phyloP scores from a whole-genome alignment of 2,888 invertebrate genomes.

The Lasioglossum morio region DNA sequence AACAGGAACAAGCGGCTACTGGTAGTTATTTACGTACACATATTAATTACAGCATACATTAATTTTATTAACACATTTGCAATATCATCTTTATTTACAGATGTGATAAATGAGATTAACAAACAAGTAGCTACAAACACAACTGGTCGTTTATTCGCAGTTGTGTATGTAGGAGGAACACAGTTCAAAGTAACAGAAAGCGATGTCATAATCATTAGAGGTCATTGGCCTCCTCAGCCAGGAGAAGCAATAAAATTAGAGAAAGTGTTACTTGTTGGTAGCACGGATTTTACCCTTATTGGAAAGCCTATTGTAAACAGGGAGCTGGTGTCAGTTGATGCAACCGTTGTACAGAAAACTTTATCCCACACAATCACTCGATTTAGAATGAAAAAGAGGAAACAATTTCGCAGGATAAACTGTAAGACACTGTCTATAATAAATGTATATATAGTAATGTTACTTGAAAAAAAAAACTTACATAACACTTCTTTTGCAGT shows the following conservation, averaged over 20 bases:
- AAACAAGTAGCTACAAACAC: constrained; percentile 86
- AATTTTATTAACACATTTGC: background rate
- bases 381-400: constrained; percentile 91
- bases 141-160: constrained; percentile 91
- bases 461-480: constrained; percentile 10
- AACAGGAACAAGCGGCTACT: constrained; percentile 72
- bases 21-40: constrained; percentile 65
- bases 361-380: constrained; percentile 92
- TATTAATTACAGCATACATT: background rate
- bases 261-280: constrained; percentile 93
- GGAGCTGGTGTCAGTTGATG: constrained; percentile 90
- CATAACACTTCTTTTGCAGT: constrained; percentile 80
- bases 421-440: constrained; percentile 84
- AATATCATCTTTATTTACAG: constrained; percentile 73
- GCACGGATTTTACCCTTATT: constrained; percentile 92
- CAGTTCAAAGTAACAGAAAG: constrained; percentile 94
- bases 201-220: constrained; percentile 93
- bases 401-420: constrained; percentile 91
- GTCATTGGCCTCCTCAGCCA: constrained; percentile 92
- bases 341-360: constrained; percentile 93
- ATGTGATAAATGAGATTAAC: constrained; percentile 88
- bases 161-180: constrained; percentile 92
- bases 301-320: constrained; percentile 92
- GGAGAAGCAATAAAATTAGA: constrained; percentile 93
- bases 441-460: constrained; percentile 3